Conservation (phyloP, 2,797 vertebrate genomes). For the Echeneis naucrates region DNA sequence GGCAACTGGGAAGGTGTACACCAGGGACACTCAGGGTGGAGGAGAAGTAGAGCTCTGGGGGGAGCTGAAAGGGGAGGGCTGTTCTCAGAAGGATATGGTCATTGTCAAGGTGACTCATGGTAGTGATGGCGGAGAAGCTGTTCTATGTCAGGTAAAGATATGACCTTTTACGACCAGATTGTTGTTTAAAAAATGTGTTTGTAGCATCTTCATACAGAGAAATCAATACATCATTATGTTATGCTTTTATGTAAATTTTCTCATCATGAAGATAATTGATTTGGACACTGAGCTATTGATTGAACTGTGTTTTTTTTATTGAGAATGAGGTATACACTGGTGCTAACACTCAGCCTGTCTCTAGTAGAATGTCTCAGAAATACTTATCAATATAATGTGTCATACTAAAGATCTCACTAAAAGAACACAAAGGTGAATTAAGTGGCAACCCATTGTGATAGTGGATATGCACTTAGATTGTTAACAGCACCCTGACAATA, state of each 20-base stretch:
- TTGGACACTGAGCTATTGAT: background rate
- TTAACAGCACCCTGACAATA: too few species aligned
- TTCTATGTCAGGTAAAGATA: conserved; percentile 91
- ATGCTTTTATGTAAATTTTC: too few species aligned
- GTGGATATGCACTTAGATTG: too few species aligned
- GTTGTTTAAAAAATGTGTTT: background rate
- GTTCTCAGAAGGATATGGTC: conserved; percentile 79
- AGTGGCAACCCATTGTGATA: too few species aligned
- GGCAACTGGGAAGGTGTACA: conserved; percentile 83
- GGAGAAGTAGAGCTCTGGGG: conserved; percentile 84
- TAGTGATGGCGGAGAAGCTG: conserved; percentile 87
- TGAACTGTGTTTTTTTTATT: background rate
- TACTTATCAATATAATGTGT: too few species aligned
- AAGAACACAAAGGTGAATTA: too few species aligned
- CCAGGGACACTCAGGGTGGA: conserved; percentile 63
- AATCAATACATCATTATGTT: background rate
- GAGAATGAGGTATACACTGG: background rate
- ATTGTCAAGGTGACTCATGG: conserved; percentile 87
- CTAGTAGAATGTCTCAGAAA: too few species aligned
- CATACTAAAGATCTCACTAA: too few species aligned
- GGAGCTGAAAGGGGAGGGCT: conserved; percentile 74
- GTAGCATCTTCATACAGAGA: background rate
- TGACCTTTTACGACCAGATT: background rate
- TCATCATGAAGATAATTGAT: background rate
- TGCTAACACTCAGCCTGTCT: too few species aligned